Evolutionary conservation across 2,888 invertebrate species (phyloP).

Genomic region (Sarcophaga carnaria): DNA sequence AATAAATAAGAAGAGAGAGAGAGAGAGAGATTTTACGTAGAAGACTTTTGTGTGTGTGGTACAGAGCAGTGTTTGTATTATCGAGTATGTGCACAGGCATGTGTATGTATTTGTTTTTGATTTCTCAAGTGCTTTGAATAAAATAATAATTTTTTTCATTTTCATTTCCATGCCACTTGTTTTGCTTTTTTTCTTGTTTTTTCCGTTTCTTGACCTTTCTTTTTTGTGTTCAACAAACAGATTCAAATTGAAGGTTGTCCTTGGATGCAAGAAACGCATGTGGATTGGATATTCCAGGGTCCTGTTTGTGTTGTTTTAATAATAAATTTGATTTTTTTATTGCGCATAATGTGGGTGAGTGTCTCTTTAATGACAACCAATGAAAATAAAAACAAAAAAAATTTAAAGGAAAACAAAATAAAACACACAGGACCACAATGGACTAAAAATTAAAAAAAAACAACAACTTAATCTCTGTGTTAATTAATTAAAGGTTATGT

Average conservation of each 20-base stretch:
- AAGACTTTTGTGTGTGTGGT: too few relatives aligned
- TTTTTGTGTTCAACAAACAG: constrained; percentile 70
- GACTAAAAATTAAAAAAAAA: background rate
- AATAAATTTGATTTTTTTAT: constrained; percentile 91
- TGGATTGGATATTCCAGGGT: constrained; percentile 94
- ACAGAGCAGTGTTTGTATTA: background rate
- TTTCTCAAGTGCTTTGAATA: background rate
- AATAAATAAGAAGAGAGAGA: background rate
- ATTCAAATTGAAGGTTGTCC: constrained; percentile 85
- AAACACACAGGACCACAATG: background rate
- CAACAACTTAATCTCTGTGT: background rate
- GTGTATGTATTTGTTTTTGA: background rate
- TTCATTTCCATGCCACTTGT: background rate
- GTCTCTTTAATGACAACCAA: background rate
- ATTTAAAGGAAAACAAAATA: background rate
- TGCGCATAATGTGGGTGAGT: constrained; percentile 94
- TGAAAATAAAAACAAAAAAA: background rate
- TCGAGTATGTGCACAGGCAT: background rate
- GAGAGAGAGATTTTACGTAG: background rate
- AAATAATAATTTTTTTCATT: background rate
- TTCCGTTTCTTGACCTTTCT: background rate
- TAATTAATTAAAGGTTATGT: background rate
- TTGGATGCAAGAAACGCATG: constrained; percentile 90
- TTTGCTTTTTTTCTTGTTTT: constrained; percentile 29
- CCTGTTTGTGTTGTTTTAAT: constrained; percentile 92